These are phyloP conservation scores for Ammodytes dubius DNA, from an alignment of 2,113 vertebrate species.

Conservation along the genomic window DNA sequence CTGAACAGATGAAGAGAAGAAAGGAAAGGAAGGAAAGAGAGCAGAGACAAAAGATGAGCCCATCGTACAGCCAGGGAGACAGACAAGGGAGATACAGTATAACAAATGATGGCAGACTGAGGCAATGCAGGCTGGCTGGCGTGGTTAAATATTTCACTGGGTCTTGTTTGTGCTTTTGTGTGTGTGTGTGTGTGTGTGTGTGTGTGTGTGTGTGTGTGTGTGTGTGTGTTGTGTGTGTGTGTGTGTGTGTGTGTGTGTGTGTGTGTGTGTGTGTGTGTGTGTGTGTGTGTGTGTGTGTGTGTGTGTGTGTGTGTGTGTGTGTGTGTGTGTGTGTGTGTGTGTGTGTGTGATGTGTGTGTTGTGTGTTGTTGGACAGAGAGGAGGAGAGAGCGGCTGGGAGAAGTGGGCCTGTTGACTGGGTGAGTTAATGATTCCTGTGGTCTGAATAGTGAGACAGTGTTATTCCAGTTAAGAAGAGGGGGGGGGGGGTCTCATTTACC, in stretches of 20 bases:
- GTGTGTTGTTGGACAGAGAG: constrained; percentile 53
- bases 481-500: constrained; percentile 65
- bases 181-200: constrained; percentile 22
- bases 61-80: constrained; percentile 68
- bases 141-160: constrained; percentile 80
- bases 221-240: constrained; percentile 26
- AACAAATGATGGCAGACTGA: constrained; percentile 69
- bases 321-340: constrained; percentile 24
- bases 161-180: constrained; percentile 68
- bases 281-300: constrained; percentile 21
- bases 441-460: constrained; percentile 70
- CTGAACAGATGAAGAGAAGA: constrained; percentile 79
- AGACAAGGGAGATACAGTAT: constrained; percentile 64
- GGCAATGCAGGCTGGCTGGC: constrained; percentile 55
- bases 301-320: constrained; percentile 44
- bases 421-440: constrained; percentile 80
- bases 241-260: constrained; percentile 4
- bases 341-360: constrained; percentile 23
- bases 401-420: constrained; percentile 79
- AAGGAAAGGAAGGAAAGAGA: constrained; percentile 63
- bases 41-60: constrained; percentile 79
- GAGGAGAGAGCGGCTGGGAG: constrained; percentile 47
- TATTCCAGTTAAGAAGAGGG: constrained; percentile 43
- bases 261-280: constrained; percentile 30
- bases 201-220: constrained; percentile 39